These are phyloP conservation scores for Pachypanchax playfairii DNA, from an alignment of 2,113 vertebrate genomes.

Conservation along the genomic window DNA sequence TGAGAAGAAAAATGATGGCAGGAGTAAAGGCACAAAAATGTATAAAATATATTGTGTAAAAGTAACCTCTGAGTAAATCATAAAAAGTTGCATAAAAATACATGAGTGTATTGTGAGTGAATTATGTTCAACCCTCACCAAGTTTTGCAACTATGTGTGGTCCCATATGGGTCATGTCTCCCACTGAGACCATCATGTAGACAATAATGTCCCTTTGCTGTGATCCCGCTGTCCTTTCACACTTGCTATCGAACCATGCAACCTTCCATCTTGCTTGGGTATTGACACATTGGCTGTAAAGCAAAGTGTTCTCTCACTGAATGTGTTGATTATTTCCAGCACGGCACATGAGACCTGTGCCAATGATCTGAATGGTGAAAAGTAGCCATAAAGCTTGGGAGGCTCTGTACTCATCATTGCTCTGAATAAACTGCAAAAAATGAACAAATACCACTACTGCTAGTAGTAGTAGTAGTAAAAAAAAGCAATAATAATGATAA, in stretches of 20 bases:
- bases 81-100: conserved; percentile 5
- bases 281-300: conserved; percentile 26
- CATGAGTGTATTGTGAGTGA: background rate
- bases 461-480: too few species aligned
- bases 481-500: too few species aligned
- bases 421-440: too few species aligned
- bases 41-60: background rate
- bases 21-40: conserved; percentile 15
- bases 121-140: conserved; percentile 9
- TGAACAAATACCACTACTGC: too few species aligned
- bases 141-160: conserved; percentile 44
- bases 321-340: conserved; percentile 27
- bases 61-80: conserved; percentile 27
- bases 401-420: background rate
- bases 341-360: background rate
- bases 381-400: background rate
- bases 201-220: conserved; percentile 53
- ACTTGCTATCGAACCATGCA: conserved; percentile 42
- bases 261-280: conserved; percentile 28
- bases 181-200: conserved; percentile 53
- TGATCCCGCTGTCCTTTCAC: conserved; percentile 50
- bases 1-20: conserved; percentile 38
- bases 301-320: conserved; percentile 20
- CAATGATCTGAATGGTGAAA: conserved; percentile 6
- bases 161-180: conserved; percentile 58